Conservation (phyloP, 2,797 vertebrate genomes). For the Rhynchonycteris naso region DNA sequence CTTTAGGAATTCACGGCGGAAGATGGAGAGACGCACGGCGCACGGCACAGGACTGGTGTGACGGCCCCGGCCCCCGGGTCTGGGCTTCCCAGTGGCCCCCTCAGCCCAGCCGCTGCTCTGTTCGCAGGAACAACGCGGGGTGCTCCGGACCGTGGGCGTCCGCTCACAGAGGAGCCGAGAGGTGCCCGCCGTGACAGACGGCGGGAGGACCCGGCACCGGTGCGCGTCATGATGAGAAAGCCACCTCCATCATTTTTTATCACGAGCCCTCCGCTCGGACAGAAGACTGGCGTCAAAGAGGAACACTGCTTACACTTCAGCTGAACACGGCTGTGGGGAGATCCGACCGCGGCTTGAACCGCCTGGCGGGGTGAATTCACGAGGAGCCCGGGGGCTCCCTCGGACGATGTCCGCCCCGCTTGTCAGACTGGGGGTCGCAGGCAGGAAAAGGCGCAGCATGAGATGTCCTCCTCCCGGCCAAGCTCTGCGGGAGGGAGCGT, state of each 20-base stretch:
- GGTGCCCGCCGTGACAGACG: neutral
- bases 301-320: neutral
- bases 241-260: neutral
- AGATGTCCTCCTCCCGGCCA: neutral
- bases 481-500: accelerated
- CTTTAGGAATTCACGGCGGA: slow-evolving; percentile 21
- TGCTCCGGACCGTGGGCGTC: neutral
- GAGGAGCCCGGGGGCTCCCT: neutral
- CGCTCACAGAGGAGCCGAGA: neutral
- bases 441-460: neutral
- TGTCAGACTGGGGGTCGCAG: neutral
- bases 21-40: no score
- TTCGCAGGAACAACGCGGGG: neutral
- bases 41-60: neutral
- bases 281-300: neutral
- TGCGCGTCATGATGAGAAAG: accelerated
- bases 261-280: neutral
- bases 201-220: neutral
- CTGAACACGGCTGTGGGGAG: neutral
- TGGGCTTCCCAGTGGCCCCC: neutral
- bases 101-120: neutral
- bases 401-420: neutral
- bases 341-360: neutral
- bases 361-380: neutral
- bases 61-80: neutral